phyloP scores from a whole-genome alignment of 2,113 vertebrate genomes.

The Xenopus laevis region DNA sequence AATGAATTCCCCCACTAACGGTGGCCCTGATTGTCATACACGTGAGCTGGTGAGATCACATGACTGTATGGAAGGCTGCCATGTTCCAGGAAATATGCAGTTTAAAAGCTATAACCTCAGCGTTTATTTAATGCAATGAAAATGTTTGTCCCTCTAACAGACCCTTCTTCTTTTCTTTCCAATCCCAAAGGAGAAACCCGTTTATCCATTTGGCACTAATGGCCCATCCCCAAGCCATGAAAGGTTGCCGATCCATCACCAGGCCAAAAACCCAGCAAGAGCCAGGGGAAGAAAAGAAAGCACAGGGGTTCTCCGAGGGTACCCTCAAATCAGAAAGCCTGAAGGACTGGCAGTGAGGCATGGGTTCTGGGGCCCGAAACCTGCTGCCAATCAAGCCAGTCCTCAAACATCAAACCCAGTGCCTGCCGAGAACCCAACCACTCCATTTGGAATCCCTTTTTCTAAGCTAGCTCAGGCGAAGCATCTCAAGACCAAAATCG shows the following conservation, averaged over 20 bases:
- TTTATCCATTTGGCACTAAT: constrained; percentile 55
- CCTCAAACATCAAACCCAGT: constrained; percentile 48
- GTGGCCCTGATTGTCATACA: too few species aligned
- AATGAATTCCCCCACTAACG: too few species aligned
- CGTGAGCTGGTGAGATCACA: too few species aligned
- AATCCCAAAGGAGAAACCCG: constrained; percentile 49
- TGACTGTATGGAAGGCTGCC: too few species aligned
- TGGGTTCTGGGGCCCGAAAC: constrained; percentile 75
- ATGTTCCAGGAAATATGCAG: too few species aligned
- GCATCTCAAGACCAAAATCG: constrained; percentile 65
- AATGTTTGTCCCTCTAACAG: background rate
- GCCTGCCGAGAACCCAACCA: constrained; percentile 51
- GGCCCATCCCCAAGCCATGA: constrained; percentile 52
- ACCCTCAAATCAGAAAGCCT: constrained; percentile 60
- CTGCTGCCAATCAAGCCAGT: constrained; percentile 40
- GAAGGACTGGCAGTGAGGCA: constrained; percentile 59
- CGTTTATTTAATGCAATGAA: too few species aligned
- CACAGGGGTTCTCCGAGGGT: constrained; percentile 57
- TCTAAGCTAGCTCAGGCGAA: constrained; percentile 79
- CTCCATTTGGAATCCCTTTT: constrained; percentile 71
- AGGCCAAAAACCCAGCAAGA: constrained; percentile 44
- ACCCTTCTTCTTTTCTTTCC: constrained; percentile 37
- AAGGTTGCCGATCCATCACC: constrained; percentile 32
- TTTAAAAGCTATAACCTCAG: too few species aligned
- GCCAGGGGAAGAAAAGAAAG: constrained; percentile 60